Base-by-base conservation (phyloP, 2,113 vertebrate genomes). In the Sialia sialis region DNA sequence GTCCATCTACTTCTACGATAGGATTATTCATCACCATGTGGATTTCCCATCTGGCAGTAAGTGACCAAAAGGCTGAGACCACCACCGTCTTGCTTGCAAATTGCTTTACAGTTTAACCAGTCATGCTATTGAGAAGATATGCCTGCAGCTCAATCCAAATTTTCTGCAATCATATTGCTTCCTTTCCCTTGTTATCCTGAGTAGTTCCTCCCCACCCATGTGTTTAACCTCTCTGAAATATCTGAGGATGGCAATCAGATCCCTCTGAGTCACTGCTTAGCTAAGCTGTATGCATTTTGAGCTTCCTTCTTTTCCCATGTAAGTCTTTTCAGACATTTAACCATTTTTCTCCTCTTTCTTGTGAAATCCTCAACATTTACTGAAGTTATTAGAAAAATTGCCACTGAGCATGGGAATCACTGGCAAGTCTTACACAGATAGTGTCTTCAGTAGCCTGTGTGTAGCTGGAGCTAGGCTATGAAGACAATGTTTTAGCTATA, bases 241-340 rank as follows among this genome's bases (percentile, higher is more conserved):
- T 74, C 54, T 95, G 90, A 84, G 72, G 72, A 81, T 86, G 39
- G 94, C 90, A 96, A 96, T 97, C 96, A 96, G 72, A 90, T 93
- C 72, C 72, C 52, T 95, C 87, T 97, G 95, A 97, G 93, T 96
- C 95, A 96, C 73, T 94, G 93, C 93, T 94, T 95, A 97, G 88
- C 91, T 95, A 90, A 97, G 93, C 91, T 84, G 10, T 64, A 74
- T 44, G 72, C 79, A 67, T 95, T 95, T 87, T 56, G n/a, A 87
- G 63, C 38, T 88, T 86, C 36, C 0, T 91, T 90, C 74, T 80
- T 93, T 88, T 59, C 36, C 80, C 46, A 16, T 44, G n/a, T 69
- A 80, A 91, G 68, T 59, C 26, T 93, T 83, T 85, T 73, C 72
- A 87, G 70, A 36, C 43, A 60, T 62, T 97, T 96, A 94, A 96